Evolutionary conservation across 2,113 vertebrate species (phyloP).

Genomic region (Pardalotus punctatus): DNA sequence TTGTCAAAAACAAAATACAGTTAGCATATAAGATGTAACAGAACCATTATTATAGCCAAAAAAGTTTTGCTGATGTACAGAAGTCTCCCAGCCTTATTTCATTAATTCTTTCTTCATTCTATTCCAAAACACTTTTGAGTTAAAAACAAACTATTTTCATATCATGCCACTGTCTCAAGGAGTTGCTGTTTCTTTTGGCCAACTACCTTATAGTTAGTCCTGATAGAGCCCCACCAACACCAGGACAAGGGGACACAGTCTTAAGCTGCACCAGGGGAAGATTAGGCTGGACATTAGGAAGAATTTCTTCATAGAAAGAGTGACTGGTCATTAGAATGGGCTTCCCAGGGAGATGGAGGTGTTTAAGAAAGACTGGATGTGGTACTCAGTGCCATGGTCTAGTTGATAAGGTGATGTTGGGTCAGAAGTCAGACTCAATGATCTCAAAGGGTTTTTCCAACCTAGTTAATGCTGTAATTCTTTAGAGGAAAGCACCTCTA

Average conservation of each 20-base stretch:
- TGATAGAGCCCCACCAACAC: background rate
- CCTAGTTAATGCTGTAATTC: background rate
- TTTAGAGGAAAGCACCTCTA: background rate
- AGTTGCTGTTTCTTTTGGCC: background rate
- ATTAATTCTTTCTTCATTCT: background rate
- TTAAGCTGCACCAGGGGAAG: background rate
- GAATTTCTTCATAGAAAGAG: background rate
- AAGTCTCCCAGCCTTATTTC: background rate
- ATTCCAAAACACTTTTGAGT: background rate
- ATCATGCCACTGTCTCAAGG: background rate
- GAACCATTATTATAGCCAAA: background rate
- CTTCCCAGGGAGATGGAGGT: background rate
- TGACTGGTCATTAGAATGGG: background rate
- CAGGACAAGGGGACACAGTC: background rate
- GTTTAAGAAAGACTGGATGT: background rate
- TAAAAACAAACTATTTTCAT: background rate
- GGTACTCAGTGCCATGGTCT: background rate
- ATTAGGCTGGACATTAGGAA: background rate
- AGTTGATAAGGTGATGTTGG: too few relatives aligned
- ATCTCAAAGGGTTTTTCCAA: background rate
- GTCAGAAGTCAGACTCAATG: background rate
- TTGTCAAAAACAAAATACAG: background rate
- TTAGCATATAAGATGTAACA: background rate
- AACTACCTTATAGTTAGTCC: background rate
- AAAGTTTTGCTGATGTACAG: background rate